Conservation (phyloP, 2,113 vertebrate species). For the Ceuthmochares aereus region DNA sequence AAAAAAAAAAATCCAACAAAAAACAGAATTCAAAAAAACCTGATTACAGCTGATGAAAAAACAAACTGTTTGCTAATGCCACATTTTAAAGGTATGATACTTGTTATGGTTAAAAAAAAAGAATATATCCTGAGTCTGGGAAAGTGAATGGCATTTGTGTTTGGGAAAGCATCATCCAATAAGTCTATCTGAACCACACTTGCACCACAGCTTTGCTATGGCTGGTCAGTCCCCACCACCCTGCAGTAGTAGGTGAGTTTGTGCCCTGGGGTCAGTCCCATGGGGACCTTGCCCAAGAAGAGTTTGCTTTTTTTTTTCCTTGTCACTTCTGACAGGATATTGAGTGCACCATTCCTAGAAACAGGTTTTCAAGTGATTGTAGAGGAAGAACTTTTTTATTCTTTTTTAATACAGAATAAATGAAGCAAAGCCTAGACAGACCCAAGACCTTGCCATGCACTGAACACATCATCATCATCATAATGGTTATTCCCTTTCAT, state of each 20-base stretch:
- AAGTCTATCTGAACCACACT: not conserved
- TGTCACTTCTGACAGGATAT: not conserved
- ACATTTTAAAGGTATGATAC: conserved; percentile 44
- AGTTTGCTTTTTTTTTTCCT: not conserved
- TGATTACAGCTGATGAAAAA: conserved; percentile 75
- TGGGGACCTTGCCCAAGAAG: not conserved
- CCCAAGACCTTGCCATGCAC: conserved; percentile 38
- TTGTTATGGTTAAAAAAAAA: not conserved
- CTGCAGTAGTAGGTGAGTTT: not conserved
- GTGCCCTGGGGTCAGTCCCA: not conserved
- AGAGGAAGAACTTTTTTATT: not conserved
- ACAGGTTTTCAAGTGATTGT: conserved; percentile 12
- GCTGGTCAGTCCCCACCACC: not conserved
- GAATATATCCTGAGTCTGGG: not conserved
- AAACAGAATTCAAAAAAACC: conserved; percentile 66
- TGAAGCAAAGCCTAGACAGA: conserved; percentile 53
- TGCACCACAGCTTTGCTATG: not conserved
- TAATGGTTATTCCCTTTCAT: conserved; percentile 55
- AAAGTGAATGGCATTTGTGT: not conserved
- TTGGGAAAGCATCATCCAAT: not conserved
- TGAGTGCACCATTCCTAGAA: not conserved
- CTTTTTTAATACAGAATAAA: not conserved
- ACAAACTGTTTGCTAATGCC: conserved; percentile 44
- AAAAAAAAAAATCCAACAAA: conserved; percentile 78
- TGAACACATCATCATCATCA: conserved; percentile 50